These are phyloP conservation scores for Platycercus adscitus DNA, from an alignment of 2,113 vertebrate species.

Conservation along the genomic window DNA sequence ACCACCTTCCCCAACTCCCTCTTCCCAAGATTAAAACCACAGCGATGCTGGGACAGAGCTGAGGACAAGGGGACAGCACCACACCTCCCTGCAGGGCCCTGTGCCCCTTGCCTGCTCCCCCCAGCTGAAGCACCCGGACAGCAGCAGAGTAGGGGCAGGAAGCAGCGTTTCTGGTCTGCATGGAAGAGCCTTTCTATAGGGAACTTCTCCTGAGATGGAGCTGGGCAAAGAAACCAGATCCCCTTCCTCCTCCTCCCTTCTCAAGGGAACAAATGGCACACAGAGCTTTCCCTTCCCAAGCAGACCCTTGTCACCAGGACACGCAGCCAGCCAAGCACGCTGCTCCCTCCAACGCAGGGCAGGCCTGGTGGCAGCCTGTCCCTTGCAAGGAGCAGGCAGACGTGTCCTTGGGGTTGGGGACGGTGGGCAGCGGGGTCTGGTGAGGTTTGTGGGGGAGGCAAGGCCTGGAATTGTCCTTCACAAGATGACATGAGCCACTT, in stretches of 20 bases:
- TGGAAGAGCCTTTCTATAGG: background rate
- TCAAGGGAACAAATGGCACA: background rate
- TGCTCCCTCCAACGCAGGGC: rapidly evolving
- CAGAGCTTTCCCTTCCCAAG: background rate
- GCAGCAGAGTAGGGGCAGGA: background rate
- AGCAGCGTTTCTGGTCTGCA: background rate
- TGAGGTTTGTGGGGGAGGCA: background rate
- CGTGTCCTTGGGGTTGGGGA: background rate
- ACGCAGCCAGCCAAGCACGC: background rate
- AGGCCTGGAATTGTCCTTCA: background rate
- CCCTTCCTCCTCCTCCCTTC: background rate
- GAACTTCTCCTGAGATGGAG: background rate
- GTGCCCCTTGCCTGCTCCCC: background rate
- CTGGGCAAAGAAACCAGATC: background rate
- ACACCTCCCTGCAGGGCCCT: background rate
- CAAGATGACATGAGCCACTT: background rate
- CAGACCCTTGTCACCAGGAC: background rate
- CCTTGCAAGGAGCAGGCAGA: background rate
- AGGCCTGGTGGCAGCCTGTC: background rate
- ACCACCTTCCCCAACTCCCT: background rate
- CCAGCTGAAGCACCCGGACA: background rate
- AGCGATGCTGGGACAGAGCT: background rate
- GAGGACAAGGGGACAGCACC: background rate
- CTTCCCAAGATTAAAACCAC: background rate
- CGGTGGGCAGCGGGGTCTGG: rapidly evolving